Conservation (phyloP, 2,888 invertebrate genomes). For the Synanthedon vespiformis region DNA sequence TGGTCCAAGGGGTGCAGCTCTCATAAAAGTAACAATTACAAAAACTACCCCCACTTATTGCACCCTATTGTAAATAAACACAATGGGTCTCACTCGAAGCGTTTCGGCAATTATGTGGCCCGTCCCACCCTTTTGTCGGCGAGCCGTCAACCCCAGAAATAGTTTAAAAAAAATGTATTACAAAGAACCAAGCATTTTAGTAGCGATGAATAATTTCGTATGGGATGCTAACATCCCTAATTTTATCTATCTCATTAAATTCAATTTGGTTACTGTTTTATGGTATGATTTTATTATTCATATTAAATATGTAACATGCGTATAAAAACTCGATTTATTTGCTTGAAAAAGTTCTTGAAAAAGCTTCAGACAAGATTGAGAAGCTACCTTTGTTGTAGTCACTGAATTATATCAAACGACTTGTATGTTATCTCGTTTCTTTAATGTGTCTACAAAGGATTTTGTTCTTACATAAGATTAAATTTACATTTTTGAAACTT, state of each 20-base stretch:
- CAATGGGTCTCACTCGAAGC: conserved; percentile 66
- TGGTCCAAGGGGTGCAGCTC: conserved; percentile 41
- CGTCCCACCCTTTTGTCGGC: conserved; percentile 68
- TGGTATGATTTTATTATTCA: conserved; percentile 15
- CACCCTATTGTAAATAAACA: conserved; percentile 65
- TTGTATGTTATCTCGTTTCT: too few species aligned
- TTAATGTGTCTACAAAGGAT: too few species aligned
- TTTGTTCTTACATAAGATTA: too few species aligned
- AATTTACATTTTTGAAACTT: too few species aligned
- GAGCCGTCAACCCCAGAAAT: conserved; percentile 58
- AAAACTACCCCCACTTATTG: conserved; percentile 69
- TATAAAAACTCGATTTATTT: neutral
- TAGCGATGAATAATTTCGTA: conserved; percentile 69
- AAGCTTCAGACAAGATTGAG: too few species aligned
- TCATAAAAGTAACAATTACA: conserved; percentile 60
- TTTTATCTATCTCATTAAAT: conserved; percentile 63
- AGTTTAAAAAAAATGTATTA: conserved; percentile 39
- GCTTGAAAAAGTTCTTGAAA: too few species aligned
- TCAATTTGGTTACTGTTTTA: conserved; percentile 52
- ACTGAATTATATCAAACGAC: too few species aligned
- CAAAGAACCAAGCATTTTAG: conserved; percentile 64
- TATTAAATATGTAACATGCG: neutral
- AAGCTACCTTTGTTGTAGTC: too few species aligned
- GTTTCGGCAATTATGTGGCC: conserved; percentile 69
- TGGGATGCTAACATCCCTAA: conserved; percentile 58